Conservation (phyloP, 2,797 vertebrate genomes). For the Halcyon chelicuti region DNA sequence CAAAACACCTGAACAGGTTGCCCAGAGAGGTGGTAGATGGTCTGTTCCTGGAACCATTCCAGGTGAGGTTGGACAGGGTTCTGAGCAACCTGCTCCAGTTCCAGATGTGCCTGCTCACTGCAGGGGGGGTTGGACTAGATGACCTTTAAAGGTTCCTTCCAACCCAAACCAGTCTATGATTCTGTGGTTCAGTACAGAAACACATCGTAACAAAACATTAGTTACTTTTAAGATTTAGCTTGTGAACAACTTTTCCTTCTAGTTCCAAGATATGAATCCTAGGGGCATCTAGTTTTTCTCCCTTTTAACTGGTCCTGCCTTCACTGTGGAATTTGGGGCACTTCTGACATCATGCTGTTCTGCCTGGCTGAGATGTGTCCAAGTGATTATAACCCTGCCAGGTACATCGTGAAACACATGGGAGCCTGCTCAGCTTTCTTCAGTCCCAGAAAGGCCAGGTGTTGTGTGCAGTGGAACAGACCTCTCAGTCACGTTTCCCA, state of each 20-base stretch:
- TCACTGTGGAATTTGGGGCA: background rate
- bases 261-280: background rate
- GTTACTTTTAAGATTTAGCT: background rate
- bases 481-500: rapidly evolving
- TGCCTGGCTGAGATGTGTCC: background rate
- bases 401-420: background rate
- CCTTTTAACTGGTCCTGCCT: background rate
- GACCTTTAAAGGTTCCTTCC: too few relatives aligned
- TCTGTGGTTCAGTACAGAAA: background rate
- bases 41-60: too few relatives aligned
- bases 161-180: too few relatives aligned
- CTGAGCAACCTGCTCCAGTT: too few relatives aligned
- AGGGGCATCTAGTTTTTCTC: background rate
- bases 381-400: background rate
- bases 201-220: background rate
- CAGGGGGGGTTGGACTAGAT: too few relatives aligned
- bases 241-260: background rate
- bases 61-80: too few relatives aligned
- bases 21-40: too few relatives aligned
- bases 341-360: background rate
- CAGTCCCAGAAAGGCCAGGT: background rate
- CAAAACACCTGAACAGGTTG: background rate
- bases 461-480: background rate
- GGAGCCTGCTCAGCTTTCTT: background rate
- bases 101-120: too few relatives aligned